Percentiles rank a stretch among this genome's conserved stretches.
Conservation (phyloP, 2,797 vertebrate species). For the Nannoperca obscura region DNA sequence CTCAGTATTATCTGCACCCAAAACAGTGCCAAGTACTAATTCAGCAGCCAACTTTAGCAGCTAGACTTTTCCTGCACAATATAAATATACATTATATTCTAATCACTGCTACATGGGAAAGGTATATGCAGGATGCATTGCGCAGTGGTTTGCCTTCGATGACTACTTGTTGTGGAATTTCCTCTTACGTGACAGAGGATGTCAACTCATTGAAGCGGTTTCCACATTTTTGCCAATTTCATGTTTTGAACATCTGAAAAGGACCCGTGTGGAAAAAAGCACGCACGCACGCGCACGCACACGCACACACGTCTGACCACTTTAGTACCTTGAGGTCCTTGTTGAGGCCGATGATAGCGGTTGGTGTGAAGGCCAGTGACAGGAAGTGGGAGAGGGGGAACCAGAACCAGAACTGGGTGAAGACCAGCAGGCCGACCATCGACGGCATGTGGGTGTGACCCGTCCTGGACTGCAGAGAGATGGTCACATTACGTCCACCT, state of each 20-base stretch:
- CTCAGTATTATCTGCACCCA: constrained; percentile 29
- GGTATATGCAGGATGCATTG: not conserved
- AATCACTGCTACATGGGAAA: not conserved
- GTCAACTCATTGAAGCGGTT: not conserved
- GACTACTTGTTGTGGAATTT: not conserved
- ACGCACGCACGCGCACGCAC: too few species aligned
- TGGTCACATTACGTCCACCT: constrained; percentile 98
- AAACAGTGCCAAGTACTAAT: constrained; percentile 4
- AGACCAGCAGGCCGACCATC: constrained; percentile 96
- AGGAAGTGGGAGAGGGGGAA: constrained; percentile 98
- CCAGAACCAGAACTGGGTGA: constrained; percentile 99
- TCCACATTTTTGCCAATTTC: not conserved
- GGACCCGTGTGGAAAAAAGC: not conserved
- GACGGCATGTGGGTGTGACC: constrained; percentile 99
- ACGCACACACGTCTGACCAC: too few species aligned
- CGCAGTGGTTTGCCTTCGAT: not conserved
- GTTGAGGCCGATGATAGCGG: constrained; percentile 98
- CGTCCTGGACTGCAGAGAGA: constrained; percentile 97
- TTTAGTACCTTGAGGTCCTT: constrained; percentile 96
- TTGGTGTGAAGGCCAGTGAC: constrained; percentile 96
- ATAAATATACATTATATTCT: not conserved
- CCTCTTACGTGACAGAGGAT: not conserved
- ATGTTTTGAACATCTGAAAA: not conserved
- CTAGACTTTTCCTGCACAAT: not conserved
- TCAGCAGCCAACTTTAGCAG: not conserved